Base-by-base conservation (phyloP, 2,797 vertebrate genomes). In the Aldrovandia affinis region DNA sequence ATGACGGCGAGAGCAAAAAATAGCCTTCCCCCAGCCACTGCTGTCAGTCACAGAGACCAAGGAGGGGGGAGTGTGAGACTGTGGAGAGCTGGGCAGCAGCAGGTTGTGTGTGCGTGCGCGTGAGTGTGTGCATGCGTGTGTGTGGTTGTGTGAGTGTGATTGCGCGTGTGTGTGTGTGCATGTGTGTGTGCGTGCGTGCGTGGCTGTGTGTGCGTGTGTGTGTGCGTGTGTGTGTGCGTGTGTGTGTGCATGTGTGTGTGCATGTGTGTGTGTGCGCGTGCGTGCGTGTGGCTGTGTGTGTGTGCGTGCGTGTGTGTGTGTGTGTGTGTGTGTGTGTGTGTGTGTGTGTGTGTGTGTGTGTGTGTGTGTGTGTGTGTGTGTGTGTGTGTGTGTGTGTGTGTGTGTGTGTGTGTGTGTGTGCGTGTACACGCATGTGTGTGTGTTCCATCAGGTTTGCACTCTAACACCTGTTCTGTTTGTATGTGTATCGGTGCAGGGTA, bases 1-100 rank as follows among this genome's bases (percentile, higher is more conserved):
- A 93, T 91, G 91, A 94, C 92, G 93, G 93, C 93, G 85, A 91
- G 88, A 90, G 90, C 93, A 92, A 89, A 88, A 95, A 95, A 96
- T 95, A 96, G 93, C 92, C 86, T 86, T 85, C 85, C 78, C 85
- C 89, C 94, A 96, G 94, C 90, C 93, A 90, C 91, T 89, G 91
- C 83, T 93, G 94, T 95, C 94, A 95, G 85, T 96, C 95, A 95
- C 93, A 87, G 84, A 52, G 83, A 70, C 73, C 47, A 47, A 47
- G 73, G 39, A 77, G 39, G 42, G 73, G 39, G 39, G 9, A 8
- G 59, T 36, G 4, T 36, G 36, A 39, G 84, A 55, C 59, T 73
- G 83, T 85, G 89, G 55, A 28, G 42, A n/a, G 55, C 0, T 9
- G 50, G 78, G 42, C 47, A 65, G 61, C 55, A 75, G 65, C 73